phyloP scores from a whole-genome alignment of 2,888 invertebrate species.

The Dusona sp. region DNA sequence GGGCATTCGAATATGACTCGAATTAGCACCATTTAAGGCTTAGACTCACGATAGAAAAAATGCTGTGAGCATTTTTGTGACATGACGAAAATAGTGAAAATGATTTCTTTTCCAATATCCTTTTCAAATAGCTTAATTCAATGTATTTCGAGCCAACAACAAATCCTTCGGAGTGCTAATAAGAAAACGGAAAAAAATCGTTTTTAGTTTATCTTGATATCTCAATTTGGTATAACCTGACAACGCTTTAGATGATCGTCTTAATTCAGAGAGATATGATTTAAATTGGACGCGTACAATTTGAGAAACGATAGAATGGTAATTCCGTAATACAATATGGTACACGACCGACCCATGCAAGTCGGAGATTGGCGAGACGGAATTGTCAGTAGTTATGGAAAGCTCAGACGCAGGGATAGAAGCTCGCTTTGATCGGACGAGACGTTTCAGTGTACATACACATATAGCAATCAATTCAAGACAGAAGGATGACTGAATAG shows the following conservation, averaged over 20 bases:
- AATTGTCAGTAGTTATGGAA: conserved; percentile 32
- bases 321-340: conserved; percentile 9
- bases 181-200: no score
- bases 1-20: no score
- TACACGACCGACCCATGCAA: conserved; percentile 26
- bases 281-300: neutral
- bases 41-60: no score
- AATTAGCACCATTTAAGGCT: no score
- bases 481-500: neutral
- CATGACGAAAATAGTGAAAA: no score
- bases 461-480: neutral
- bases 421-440: conserved; percentile 37
- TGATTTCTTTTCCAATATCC: no score
- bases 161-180: no score
- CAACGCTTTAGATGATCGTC: neutral
- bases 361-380: conserved; percentile 47
- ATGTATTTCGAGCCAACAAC: no score
- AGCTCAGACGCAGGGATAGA: conserved; percentile 20
- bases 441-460: conserved; percentile 5
- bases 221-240: neutral
- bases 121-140: no score
- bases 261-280: neutral
- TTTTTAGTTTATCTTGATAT: neutral
- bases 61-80: no score
- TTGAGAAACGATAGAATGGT: neutral